A percentile compares a stretch with the other conserved stretches of the same genome.
These are phyloP conservation scores for Anticlea derivata DNA, from an alignment of 2,888 invertebrate species.

Conservation along the genomic window DNA sequence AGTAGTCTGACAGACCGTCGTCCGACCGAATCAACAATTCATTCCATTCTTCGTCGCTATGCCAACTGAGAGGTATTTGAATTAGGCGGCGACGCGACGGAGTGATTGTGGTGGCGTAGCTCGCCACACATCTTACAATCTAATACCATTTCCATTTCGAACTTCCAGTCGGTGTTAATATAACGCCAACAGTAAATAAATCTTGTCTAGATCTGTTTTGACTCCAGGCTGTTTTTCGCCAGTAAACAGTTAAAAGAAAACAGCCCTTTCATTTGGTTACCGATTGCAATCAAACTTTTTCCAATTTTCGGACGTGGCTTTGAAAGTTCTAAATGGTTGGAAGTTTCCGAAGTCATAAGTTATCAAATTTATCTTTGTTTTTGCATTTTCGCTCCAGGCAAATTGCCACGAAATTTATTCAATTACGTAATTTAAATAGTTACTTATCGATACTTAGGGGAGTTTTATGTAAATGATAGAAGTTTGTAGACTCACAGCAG, in stretches of 20 bases:
- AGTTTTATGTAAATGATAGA: background rate
- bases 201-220: too few relatives aligned
- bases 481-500: background rate
- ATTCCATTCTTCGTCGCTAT: too few relatives aligned
- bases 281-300: constrained; percentile 39
- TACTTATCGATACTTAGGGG: constrained; percentile 3
- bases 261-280: constrained; percentile 27
- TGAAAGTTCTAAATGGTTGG: constrained; percentile 30
- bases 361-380: constrained; percentile 36
- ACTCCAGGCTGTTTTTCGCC: background rate
- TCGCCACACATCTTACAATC: too few relatives aligned
- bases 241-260: constrained; percentile 7
- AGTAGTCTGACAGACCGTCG: too few relatives aligned
- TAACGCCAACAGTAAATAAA: too few relatives aligned
- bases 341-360: constrained; percentile 34
- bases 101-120: too few relatives aligned
- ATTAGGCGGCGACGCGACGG: too few relatives aligned
- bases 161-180: too few relatives aligned
- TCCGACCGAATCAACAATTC: too few relatives aligned
- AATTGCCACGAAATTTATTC: constrained; percentile 26
- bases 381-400: constrained; percentile 28
- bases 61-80: too few relatives aligned
- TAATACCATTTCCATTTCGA: too few relatives aligned
- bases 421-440: constrained; percentile 24
- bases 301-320: constrained; percentile 33